These are phyloP conservation scores for Hippocampus barbouri DNA, from an alignment of 2,113 vertebrate genomes.

Conservation along the genomic window DNA sequence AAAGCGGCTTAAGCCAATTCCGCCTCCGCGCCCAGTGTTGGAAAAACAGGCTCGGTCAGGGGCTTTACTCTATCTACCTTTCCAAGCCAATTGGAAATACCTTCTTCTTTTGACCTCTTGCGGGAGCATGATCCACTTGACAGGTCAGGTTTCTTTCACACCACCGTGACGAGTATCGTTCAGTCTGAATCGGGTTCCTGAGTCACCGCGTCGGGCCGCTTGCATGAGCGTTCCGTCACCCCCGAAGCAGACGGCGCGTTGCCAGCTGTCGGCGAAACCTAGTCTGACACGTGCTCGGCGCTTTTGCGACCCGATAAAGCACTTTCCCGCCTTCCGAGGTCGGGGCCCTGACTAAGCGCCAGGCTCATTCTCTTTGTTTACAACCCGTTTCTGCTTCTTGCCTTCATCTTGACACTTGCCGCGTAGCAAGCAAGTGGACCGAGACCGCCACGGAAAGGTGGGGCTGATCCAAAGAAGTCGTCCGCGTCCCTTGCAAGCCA, in stretches of 20 bases:
- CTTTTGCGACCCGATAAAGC: too few species aligned
- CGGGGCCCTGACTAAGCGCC: too few species aligned
- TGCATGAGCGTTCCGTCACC: conserved; percentile 34
- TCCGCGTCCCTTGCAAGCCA: too few species aligned
- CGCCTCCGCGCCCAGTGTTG: not conserved
- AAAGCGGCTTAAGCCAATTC: not conserved
- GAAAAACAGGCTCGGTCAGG: not conserved
- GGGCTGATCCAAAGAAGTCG: too few species aligned
- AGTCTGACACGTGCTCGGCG: conserved; percentile 33
- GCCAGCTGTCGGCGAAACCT: conserved; percentile 30
- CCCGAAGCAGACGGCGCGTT: conserved; percentile 27
- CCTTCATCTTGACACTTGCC: too few species aligned
- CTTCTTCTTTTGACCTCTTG: not conserved
- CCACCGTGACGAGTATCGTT: conserved; percentile 11
- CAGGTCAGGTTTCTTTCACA: not conserved
- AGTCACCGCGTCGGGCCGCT: conserved; percentile 46
- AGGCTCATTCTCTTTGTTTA: too few species aligned
- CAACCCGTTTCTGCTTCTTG: too few species aligned
- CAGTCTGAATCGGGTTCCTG: conserved; percentile 31
- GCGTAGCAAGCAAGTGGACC: too few species aligned
- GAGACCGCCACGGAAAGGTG: too few species aligned
- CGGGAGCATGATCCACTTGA: not conserved
- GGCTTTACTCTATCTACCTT: not conserved
- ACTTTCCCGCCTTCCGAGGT: conserved; percentile 15
- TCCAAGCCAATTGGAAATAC: not conserved